Conservation (phyloP, 1,140 invertebrate species). For the Lethrus apterus region DNA sequence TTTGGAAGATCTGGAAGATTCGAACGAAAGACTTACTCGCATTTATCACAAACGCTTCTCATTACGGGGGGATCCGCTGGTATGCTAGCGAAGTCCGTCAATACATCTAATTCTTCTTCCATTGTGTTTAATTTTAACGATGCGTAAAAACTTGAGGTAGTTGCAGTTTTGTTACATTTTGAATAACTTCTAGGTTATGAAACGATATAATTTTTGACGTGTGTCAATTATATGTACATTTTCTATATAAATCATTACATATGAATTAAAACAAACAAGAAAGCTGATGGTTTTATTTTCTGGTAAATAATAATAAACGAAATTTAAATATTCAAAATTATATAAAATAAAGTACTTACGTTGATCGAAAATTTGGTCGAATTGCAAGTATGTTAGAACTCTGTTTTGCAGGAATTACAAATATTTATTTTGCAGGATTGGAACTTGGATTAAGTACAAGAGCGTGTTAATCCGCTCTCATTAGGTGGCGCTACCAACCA, state of each 20-base stretch:
- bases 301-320: not conserved
- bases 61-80: conserved; percentile 64
- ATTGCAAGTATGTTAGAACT: no score
- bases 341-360: no score
- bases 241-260: no score
- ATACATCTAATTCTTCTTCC: conserved; percentile 47
- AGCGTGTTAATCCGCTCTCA: no score
- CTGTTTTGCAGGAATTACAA: no score
- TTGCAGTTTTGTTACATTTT: conserved; percentile 1
- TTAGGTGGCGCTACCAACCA: no score
- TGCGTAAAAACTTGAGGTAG: not conserved
- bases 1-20: conserved; percentile 7
- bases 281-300: not conserved
- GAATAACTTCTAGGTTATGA: not conserved
- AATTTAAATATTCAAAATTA: no score
- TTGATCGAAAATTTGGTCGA: no score
- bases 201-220: not conserved
- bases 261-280: not conserved
- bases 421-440: no score
- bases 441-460: no score
- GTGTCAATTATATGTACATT: no score
- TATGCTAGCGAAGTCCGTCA: conserved; percentile 62
- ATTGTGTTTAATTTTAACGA: not conserved
- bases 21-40: conserved; percentile 52
- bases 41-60: conserved; percentile 59